A percentile compares a stretch with the other conserved stretches of the same genome.
Conservation (phyloP, 2,797 vertebrate genomes). For the Vespertilio murinus region DNA sequence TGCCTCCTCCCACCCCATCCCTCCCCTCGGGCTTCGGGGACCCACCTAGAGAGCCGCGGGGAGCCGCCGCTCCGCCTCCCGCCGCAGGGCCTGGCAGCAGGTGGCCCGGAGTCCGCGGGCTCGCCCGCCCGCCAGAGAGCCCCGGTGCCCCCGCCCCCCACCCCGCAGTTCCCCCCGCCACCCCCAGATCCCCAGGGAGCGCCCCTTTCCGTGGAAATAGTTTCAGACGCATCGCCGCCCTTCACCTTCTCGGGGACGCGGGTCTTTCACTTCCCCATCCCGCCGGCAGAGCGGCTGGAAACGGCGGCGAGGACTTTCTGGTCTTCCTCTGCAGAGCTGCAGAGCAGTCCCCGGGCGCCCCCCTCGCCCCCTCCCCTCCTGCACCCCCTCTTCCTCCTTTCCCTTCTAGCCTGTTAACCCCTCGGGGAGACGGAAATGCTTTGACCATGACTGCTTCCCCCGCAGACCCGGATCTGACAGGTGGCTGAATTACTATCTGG, state of each 20-base stretch:
- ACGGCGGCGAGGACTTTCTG: not conserved
- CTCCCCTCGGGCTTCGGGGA: not conserved
- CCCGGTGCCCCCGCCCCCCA: not conserved
- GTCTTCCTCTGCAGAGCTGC: too few relatives aligned
- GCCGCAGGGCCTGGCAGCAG: not conserved
- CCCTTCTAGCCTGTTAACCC: slow-evolving; percentile 49
- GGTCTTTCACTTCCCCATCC: slow-evolving; percentile 19
- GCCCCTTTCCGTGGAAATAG: not conserved
- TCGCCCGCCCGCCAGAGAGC: not conserved
- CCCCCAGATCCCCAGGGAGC: not conserved
- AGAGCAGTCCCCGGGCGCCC: not conserved
- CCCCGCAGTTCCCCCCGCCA: not conserved
- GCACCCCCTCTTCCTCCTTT: not conserved
- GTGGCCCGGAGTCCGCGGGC: not conserved
- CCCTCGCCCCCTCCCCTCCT: not conserved
- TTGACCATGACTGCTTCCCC: slow-evolving; percentile 2
- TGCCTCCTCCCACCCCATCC: not conserved
- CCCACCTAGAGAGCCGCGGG: slow-evolving; percentile 28
- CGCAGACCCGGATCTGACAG: not conserved
- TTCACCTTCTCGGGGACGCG: not conserved
- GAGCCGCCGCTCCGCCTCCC: not conserved
- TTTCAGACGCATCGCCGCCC: not conserved
- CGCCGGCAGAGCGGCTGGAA: slow-evolving; percentile 14
- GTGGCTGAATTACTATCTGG: not conserved
- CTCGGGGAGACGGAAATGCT: slow-evolving; percentile 4